These are phyloP conservation scores for Capreolus pygargus DNA, from an alignment of 2,113 vertebrate species.

Conservation along the genomic window DNA sequence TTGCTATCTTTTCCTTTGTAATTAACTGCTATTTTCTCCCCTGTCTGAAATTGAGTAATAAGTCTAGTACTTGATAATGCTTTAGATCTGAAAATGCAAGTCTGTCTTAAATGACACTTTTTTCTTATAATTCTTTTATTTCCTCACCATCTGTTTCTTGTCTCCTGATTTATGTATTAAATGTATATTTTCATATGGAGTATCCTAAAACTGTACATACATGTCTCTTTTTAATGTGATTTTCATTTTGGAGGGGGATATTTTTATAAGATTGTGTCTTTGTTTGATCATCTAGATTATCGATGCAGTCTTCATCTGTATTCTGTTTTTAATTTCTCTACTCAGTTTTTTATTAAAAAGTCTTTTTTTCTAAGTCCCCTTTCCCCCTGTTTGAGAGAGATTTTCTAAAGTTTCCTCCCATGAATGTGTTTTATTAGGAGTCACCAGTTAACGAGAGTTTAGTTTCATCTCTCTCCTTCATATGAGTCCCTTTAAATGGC, in stretches of 20 bases:
- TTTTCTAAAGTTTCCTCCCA: neutral
- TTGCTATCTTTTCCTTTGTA: neutral
- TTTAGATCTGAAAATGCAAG: slow-evolving; percentile 18
- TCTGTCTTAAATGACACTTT: neutral
- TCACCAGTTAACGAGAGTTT: neutral
- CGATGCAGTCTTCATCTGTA: neutral
- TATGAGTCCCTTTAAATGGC: neutral
- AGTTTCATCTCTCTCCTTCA: neutral
- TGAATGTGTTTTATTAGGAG: neutral
- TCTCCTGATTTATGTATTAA: neutral
- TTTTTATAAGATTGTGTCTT: neutral
- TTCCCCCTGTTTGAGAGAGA: neutral
- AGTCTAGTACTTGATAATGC: neutral
- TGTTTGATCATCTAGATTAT: neutral
- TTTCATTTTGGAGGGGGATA: neutral
- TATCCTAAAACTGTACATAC: neutral
- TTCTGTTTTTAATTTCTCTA: neutral
- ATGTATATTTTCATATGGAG: neutral
- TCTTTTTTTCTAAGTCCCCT: neutral
- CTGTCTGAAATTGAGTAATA: neutral
- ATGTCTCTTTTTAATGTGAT: neutral
- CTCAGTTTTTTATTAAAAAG: neutral
- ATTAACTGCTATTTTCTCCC: neutral
- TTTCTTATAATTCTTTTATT: neutral
- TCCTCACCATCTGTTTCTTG: neutral